Evolutionary conservation across 2,888 invertebrate species (phyloP).

Genomic region (Zele albiditarsus): DNA sequence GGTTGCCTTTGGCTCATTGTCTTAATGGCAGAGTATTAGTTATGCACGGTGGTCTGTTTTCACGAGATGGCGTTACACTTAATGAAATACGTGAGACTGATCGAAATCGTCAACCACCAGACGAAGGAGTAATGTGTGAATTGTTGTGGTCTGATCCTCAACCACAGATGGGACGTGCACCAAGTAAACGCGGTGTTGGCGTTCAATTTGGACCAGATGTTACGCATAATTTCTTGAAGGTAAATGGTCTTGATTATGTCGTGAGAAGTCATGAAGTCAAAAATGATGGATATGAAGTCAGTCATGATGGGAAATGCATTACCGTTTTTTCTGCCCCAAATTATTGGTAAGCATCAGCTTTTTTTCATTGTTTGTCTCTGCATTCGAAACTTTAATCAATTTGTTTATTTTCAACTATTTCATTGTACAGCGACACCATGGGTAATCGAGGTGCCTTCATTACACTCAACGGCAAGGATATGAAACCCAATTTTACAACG

Average conservation of each 20-base stretch:
- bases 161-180: conserved; percentile 88
- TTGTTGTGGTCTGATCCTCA: conserved; percentile 99
- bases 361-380: neutral
- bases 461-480: conserved; percentile 91
- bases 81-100: conserved; percentile 92
- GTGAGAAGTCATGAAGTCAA: conserved; percentile 99
- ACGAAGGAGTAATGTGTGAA: conserved; percentile 97
- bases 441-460: conserved; percentile 99
- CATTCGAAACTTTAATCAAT: neutral
- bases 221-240: conserved; percentile 87
- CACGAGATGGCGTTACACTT: conserved; percentile 93
- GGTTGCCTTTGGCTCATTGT: conserved; percentile 96
- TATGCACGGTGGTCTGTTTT: conserved; percentile 99
- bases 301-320: conserved; percentile 96
- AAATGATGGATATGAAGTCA: conserved; percentile 94
- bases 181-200: conserved; percentile 97
- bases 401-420: neutral
- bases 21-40: conserved; percentile 89
- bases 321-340: conserved; percentile 99
- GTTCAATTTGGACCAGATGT: conserved; percentile 99
- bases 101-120: conserved; percentile 97
- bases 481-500: conserved; percentile 91
- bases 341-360: conserved; percentile 85
- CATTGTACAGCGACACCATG: conserved; percentile 92
- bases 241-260: conserved; percentile 93